Evolutionary conservation across 2,797 vertebrate species (phyloP).

Genomic region (Cetoscarus ocellatus): DNA sequence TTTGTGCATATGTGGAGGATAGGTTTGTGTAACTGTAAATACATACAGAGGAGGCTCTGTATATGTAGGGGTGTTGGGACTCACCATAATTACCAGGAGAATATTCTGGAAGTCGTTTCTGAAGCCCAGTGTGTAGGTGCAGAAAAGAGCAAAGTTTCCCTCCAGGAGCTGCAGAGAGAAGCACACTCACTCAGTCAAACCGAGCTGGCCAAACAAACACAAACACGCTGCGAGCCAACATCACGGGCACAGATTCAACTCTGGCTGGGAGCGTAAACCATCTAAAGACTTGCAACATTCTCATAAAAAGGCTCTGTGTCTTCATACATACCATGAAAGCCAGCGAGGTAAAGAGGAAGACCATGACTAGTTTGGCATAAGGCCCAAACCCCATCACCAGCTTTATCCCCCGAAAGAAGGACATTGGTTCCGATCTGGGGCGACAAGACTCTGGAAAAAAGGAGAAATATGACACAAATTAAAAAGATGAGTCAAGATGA

Average conservation of each 20-base stretch:
- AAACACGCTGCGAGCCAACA: neutral
- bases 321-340: slow-evolving; percentile 92
- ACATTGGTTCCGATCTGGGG: slow-evolving; percentile 82
- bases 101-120: slow-evolving; percentile 96
- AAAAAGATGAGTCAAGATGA: neutral
- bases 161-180: slow-evolving; percentile 90
- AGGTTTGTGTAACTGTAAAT: slow-evolving; percentile 9
- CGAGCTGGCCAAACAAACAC: neutral
- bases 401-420: slow-evolving; percentile 91
- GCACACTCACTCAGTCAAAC: slow-evolving; percentile 15
- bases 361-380: slow-evolving; percentile 93
- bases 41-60: slow-evolving; percentile 2
- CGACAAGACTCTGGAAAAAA: slow-evolving; percentile 81
- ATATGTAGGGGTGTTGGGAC: slow-evolving; percentile 38
- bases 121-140: slow-evolving; percentile 94
- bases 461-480: no score
- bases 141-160: slow-evolving; percentile 97
- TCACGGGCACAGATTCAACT: slow-evolving; percentile 8
- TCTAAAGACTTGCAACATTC: neutral
- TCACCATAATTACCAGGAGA: slow-evolving; percentile 96
- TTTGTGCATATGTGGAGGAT: no score
- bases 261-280: neutral
- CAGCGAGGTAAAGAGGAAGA: slow-evolving; percentile 96
- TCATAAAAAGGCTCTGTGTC: neutral
- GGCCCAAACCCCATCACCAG: slow-evolving; percentile 93